These are phyloP conservation scores for Theristicus caerulescens DNA, from an alignment of 2,113 vertebrate genomes.

Conservation along the genomic window DNA sequence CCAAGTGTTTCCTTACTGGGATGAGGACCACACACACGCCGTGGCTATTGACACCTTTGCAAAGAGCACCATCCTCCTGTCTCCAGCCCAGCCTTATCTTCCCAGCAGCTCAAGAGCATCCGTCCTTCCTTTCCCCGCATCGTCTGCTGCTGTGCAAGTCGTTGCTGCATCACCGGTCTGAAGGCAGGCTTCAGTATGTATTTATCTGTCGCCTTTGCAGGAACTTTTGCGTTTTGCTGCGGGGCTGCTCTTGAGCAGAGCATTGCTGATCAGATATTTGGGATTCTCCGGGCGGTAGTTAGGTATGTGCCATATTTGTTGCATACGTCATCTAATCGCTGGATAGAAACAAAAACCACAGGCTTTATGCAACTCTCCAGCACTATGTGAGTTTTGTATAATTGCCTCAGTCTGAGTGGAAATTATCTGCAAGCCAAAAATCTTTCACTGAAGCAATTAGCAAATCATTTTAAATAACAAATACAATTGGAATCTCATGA, in stretches of 20 bases:
- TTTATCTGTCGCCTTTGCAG: not conserved
- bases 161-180: accelerated
- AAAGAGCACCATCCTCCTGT: not conserved
- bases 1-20: not conserved
- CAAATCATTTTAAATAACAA: slow-evolving; percentile 24
- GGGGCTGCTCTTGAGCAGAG: not conserved
- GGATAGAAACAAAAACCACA: not conserved
- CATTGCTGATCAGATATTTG: not conserved
- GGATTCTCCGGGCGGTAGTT: not conserved
- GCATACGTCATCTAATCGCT: not conserved
- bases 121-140: not conserved
- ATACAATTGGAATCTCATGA: not conserved
- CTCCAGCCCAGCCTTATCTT: not conserved
- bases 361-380: not conserved
- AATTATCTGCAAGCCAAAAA: slow-evolving; percentile 3
- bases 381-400: not conserved
- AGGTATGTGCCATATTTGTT: not conserved
- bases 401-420: not conserved
- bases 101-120: not conserved
- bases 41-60: not conserved
- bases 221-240: accelerated
- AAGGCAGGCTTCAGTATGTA: too few relatives aligned
- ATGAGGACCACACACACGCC: not conserved
- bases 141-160: not conserved
- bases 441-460: slow-evolving; percentile 56